Conservation (phyloP, 2,113 vertebrate species). For the Rhombomys opimus region DNA sequence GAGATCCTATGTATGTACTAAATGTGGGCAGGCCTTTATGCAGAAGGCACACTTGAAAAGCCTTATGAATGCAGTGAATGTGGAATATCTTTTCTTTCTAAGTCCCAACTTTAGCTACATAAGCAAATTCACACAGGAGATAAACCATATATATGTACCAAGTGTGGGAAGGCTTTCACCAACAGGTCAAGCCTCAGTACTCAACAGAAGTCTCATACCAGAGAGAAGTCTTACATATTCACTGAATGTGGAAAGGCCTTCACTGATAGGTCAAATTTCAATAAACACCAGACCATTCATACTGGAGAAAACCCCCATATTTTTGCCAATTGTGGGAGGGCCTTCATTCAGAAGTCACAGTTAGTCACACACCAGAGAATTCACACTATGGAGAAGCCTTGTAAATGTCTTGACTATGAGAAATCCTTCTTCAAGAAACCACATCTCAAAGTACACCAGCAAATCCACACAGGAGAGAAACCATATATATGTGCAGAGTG, state of each 20-base stretch:
- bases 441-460: conserved; percentile 80
- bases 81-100: conserved; percentile 84
- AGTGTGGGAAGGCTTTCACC: conserved; percentile 80
- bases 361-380: conserved; percentile 79
- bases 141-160: conserved; percentile 79
- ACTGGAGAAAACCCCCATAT: conserved; percentile 78
- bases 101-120: conserved; percentile 86
- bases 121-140: conserved; percentile 84
- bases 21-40: conserved; percentile 79
- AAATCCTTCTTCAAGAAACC: conserved; percentile 81
- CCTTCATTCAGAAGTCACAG: conserved; percentile 78
- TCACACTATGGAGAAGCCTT: conserved; percentile 80
- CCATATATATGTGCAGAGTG: conserved; percentile 80
- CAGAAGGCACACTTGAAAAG: conserved; percentile 79
- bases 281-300: conserved; percentile 82
- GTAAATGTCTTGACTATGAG: conserved; percentile 79
- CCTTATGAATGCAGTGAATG: conserved; percentile 79
- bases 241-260: conserved; percentile 81
- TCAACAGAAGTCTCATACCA: conserved; percentile 79
- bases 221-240: conserved; percentile 80
- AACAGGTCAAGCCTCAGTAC: conserved; percentile 80
- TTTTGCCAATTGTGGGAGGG: conserved; percentile 77
- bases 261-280: conserved; percentile 80
- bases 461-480: conserved; percentile 82
- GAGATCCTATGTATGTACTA: conserved; percentile 78